Conservation (phyloP, 2,113 vertebrate species). For the Seriola rivoliana region DNA sequence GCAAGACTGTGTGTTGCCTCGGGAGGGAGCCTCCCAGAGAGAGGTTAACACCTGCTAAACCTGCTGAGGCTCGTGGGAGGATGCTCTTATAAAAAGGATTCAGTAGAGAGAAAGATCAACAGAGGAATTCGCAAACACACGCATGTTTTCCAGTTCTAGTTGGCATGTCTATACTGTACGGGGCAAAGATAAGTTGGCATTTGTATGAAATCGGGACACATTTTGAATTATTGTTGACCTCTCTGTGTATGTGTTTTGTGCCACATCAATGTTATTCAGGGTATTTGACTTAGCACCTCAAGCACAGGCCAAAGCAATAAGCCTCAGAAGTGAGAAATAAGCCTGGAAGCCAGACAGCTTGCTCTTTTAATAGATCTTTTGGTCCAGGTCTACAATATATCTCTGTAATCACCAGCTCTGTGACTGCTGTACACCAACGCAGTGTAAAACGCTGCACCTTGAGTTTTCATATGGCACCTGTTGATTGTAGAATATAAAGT, state of each 20-base stretch:
- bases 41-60: constrained; percentile 76
- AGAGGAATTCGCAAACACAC: background rate
- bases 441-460: background rate
- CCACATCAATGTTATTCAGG: background rate
- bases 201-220: background rate
- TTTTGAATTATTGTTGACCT: constrained; percentile 1
- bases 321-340: background rate
- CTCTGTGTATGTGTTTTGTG: background rate
- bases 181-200: background rate
- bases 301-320: background rate
- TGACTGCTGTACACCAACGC: background rate
- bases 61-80: constrained; percentile 67
- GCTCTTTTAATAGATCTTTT: background rate
- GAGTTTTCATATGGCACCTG: background rate
- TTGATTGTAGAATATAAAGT: constrained; percentile 7
- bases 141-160: background rate
- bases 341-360: background rate
- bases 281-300: background rate
- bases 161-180: background rate
- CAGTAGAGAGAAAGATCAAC: constrained; percentile 35
- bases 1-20: constrained; percentile 61
- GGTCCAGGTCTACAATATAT: background rate
- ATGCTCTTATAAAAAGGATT: constrained; percentile 53
- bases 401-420: background rate
- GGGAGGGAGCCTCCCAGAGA: constrained; percentile 54